These are phyloP conservation scores for Poeciliopsis retropinna DNA, from an alignment of 2,113 vertebrate species.

Conservation along the genomic window DNA sequence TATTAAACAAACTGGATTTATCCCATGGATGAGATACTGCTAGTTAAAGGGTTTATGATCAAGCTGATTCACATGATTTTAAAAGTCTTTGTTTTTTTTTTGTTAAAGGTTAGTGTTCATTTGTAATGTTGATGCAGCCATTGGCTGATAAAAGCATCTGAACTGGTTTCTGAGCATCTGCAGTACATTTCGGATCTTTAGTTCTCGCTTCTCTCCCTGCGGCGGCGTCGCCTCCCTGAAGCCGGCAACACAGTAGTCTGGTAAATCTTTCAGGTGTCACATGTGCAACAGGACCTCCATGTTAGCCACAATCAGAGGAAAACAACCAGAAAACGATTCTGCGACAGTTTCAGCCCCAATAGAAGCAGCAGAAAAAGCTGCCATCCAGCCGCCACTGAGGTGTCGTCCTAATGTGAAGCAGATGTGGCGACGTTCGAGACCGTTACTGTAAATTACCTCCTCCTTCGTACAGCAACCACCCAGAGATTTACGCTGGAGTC, in stretches of 20 bases:
- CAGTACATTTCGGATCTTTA: constrained; percentile 12
- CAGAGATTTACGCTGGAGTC: constrained; percentile 35
- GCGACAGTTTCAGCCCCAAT: constrained; percentile 48
- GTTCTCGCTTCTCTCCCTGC: background rate
- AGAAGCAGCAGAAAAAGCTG: constrained; percentile 64
- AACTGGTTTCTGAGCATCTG: constrained; percentile 27
- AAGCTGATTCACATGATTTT: no score
- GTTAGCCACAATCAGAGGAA: constrained; percentile 22
- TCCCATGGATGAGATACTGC: no score
- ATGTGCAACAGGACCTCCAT: background rate
- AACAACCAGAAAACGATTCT: constrained; percentile 32
- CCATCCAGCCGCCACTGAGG: constrained; percentile 63
- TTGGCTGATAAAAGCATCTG: constrained; percentile 40
- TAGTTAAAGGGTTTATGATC: no score
- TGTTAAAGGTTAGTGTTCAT: no score
- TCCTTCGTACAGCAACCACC: constrained; percentile 25
- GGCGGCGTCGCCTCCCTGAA: constrained; percentile 23
- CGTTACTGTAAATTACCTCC: constrained; percentile 50
- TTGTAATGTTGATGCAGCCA: background rate
- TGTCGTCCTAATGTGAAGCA: constrained; percentile 67
- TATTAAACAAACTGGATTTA: no score
- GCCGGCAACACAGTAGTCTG: constrained; percentile 22
- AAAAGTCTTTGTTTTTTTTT: no score
- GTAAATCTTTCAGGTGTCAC: constrained; percentile 7
- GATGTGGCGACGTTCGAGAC: constrained; percentile 59